phyloP scores from a whole-genome alignment of 2,113 vertebrate genomes.

The Gulo gulo region DNA sequence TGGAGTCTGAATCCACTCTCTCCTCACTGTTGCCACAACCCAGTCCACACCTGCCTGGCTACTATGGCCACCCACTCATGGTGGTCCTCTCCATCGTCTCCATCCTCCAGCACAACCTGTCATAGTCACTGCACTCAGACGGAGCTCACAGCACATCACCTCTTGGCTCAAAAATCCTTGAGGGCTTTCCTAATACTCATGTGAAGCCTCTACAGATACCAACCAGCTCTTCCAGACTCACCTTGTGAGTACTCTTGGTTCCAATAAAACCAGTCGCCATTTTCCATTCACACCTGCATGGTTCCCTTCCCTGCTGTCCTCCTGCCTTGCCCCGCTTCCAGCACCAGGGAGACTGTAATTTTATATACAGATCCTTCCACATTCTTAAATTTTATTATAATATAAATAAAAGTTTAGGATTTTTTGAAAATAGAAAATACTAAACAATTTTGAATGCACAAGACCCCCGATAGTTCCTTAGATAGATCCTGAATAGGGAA shows the following conservation, averaged over 20 bases:
- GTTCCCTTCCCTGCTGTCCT: neutral
- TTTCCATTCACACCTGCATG: neutral
- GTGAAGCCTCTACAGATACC: neutral
- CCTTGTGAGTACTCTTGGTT: accelerated
- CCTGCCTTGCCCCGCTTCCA: neutral
- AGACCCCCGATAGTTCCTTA: neutral
- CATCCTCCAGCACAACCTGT: neutral
- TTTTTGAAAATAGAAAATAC: neutral
- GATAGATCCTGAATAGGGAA: neutral
- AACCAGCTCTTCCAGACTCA: neutral
- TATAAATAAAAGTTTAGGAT: neutral
- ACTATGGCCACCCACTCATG: too few species aligned
- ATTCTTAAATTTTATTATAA: neutral
- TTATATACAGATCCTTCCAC: neutral
- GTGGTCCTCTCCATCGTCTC: neutral
- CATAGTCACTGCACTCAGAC: neutral
- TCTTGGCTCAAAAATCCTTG: neutral
- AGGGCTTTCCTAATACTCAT: accelerated
- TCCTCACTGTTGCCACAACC: neutral
- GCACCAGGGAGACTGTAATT: neutral
- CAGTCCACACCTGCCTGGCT: neutral
- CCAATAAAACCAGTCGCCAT: neutral
- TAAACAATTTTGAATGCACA: neutral
- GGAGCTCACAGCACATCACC: neutral
- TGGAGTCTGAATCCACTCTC: neutral